Evolutionary conservation across 2,888 invertebrate genomes (phyloP), one percentile per base, ranked within the genome.

Genomic region (Crepidodera aurea): DNA sequence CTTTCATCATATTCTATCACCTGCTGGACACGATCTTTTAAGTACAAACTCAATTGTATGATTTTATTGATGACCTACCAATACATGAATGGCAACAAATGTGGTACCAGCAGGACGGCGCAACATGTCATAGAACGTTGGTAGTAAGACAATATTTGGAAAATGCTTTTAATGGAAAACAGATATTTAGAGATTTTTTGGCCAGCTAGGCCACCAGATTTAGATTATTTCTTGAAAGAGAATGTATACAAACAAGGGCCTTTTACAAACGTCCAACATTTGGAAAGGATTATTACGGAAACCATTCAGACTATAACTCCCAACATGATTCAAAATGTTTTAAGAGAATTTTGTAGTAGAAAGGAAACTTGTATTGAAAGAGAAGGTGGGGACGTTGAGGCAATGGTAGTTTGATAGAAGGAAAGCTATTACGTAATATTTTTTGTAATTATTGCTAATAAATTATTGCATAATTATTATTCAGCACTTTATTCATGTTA

Each of bases 61-160:
- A 37, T 37, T 37, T 37, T 37, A 3, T 37, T 37, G 4, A 10
- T n/a, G n/a, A n/a, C n/a, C n/a, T n/a, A n/a, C n/a, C n/a, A n/a
- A n/a, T n/a, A n/a, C n/a, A n/a, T n/a, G 37, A 37, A 37, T 10
- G 37, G 37, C 37, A 37, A 37, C 4, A 37, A 37, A 10, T 37
- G 8, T 37, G 37, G 37, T 37, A 37, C 13, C 37, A 37, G 37
- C 37, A 37, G 37, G 37, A 37, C 10, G 37, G 37, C n/a, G n/a
- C n/a, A n/a, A n/a, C n/a, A n/a, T n/a, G n/a, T n/a, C n/a, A n/a
- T n/a, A n/a, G n/a, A n/a, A 37, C 37, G 37, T 5, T 37, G 37
- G 37, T 5, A 37, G 3, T 37, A 37, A 37, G 37, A 8, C 37
- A 37, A 37, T 37, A 37, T 10, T 10, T 37, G 3, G 37, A 2